Evolutionary conservation across 2,888 invertebrate species (phyloP).

Genomic region (Craniophora ligustri): DNA sequence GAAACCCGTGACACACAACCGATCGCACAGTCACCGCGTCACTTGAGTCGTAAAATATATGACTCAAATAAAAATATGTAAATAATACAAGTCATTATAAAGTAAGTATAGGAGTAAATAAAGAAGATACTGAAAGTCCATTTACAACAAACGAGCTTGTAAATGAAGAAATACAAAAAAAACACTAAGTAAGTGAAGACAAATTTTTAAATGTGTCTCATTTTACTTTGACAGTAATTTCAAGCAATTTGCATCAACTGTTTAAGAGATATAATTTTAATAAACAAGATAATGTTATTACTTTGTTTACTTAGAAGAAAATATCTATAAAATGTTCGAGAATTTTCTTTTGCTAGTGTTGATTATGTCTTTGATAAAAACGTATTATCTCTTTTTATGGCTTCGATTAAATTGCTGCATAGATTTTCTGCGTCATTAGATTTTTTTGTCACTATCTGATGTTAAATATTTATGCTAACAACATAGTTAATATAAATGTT

Average conservation of each 20-base stretch:
- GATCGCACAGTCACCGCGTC: too few species aligned
- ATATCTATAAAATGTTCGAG: neutral
- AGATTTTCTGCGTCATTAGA: too few species aligned
- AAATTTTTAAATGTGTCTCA: conserved; percentile 5
- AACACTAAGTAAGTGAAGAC: neutral
- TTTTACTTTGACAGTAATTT: conserved; percentile 25
- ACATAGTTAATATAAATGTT: too few species aligned
- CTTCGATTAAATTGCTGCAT: neutral
- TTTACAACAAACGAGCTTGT: neutral
- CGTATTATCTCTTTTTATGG: neutral
- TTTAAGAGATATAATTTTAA: neutral
- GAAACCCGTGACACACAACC: too few species aligned
- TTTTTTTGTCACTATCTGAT: too few species aligned
- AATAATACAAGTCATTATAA: too few species aligned
- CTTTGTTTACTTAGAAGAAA: neutral
- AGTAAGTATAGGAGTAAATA: neutral
- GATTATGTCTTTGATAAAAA: neutral
- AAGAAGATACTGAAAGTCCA: neutral
- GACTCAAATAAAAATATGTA: too few species aligned
- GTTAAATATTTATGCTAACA: too few species aligned
- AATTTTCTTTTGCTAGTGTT: neutral
- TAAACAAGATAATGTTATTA: neutral
- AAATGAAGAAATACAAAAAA: too few species aligned
- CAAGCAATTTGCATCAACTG: conserved; percentile 15
- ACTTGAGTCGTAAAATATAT: too few species aligned